Percentiles rank a stretch among this genome's conserved stretches.
Evolutionary conservation across 2,113 vertebrate genomes (phyloP).

Genomic region (Otus sunia): DNA sequence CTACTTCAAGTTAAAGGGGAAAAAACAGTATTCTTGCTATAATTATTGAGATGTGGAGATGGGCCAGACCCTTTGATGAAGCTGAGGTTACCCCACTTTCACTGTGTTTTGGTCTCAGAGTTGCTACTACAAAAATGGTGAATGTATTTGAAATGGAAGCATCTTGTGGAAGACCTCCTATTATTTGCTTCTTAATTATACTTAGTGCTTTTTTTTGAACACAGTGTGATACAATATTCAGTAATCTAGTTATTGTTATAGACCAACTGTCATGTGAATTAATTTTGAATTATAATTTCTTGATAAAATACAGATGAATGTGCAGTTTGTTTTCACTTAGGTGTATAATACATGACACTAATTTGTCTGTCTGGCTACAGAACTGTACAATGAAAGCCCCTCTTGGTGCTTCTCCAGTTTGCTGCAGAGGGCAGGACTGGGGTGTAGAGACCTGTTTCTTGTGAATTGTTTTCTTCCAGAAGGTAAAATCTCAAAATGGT

Average conservation of each 20-base stretch:
- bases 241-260: neutral
- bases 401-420: neutral
- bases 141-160: neutral
- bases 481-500: neutral
- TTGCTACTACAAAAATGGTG: neutral
- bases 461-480: neutral
- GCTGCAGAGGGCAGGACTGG: neutral
- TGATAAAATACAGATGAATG: neutral
- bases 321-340: neutral
- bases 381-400: neutral
- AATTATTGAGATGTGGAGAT: neutral
- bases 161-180: neutral
- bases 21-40: neutral
- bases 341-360: neutral
- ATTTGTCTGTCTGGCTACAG: neutral
- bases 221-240: neutral
- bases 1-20: neutral
- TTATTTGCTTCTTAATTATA: neutral
- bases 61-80: neutral
- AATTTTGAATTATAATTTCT: neutral
- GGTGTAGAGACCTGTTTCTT: neutral
- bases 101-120: neutral
- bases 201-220: neutral
- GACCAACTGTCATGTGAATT: neutral
- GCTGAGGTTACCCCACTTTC: neutral